Percentiles rank a stretch among this genome's conserved stretches.
These are phyloP conservation scores for Ia io DNA, from an alignment of 2,113 vertebrate species.

Conservation along the genomic window DNA sequence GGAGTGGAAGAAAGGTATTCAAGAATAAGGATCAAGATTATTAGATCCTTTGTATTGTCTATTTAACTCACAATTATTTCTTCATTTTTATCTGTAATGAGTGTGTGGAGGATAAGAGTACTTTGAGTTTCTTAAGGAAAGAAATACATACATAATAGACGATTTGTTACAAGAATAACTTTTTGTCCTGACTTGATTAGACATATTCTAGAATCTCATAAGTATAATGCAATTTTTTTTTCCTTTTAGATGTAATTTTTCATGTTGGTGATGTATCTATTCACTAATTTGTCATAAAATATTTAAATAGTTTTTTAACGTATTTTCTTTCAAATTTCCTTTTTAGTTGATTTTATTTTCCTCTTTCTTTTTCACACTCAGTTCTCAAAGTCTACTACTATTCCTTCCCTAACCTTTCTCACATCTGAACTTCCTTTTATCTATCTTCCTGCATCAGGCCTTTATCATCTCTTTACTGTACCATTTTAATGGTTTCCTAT, in stretches of 20 bases:
- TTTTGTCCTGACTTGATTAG: not conserved
- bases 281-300: not conserved
- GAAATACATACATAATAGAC: not conserved
- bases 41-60: not conserved
- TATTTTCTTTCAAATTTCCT: not conserved
- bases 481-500: not conserved
- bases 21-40: not conserved
- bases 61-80: not conserved
- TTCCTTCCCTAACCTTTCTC: not conserved
- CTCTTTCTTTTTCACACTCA: not conserved
- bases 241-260: not conserved
- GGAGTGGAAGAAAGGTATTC: not conserved
- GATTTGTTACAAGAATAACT: not conserved
- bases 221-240: not conserved
- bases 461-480: not conserved
- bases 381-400: not conserved
- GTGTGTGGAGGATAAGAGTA: not conserved
- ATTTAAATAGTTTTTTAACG: not conserved
- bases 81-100: not conserved
- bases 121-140: not conserved
- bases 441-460: not conserved
- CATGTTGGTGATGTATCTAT: not conserved
- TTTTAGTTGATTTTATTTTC: not conserved
- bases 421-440: not conserved
- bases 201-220: not conserved